Percentiles rank a stretch among this genome's conserved stretches.
Conservation (phyloP, 2,888 invertebrate genomes). For the Chalcis sispes region DNA sequence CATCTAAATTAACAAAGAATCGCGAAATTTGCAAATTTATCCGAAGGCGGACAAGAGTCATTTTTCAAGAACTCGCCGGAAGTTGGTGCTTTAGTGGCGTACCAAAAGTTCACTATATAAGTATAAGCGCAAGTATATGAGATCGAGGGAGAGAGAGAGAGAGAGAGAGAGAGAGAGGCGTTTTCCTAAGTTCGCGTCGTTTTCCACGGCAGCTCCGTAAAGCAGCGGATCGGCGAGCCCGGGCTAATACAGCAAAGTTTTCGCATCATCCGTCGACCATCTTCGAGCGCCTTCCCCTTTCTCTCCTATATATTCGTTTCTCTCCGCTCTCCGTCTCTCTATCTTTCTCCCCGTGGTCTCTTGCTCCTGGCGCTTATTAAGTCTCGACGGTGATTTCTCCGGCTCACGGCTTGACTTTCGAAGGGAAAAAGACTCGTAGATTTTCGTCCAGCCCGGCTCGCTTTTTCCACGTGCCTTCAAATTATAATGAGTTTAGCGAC, state of each 20-base stretch:
- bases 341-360: constrained; percentile 55
- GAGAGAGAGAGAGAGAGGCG: constrained; percentile 46
- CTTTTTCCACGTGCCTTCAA: constrained; percentile 51
- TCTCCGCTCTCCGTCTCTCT: constrained; percentile 27
- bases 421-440: constrained; percentile 50
- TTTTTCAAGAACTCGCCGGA: constrained; percentile 48
- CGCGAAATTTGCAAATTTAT: constrained; percentile 53
- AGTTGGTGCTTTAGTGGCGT: constrained; percentile 48
- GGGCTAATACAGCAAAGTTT: constrained; percentile 75
- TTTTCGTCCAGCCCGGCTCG: constrained; percentile 39
- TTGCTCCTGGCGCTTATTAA: constrained; percentile 73
- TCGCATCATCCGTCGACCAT: constrained; percentile 73
- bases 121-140: neutral
- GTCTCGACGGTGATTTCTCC: constrained; percentile 73
- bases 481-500: constrained; percentile 55
- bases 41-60: constrained; percentile 34
- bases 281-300: constrained; percentile 58
- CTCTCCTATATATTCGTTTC: constrained; percentile 61
- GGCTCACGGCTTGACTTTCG: constrained; percentile 45
- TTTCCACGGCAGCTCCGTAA: constrained; percentile 65
- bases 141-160: neutral
- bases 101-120: constrained; percentile 30
- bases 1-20: constrained; percentile 53
- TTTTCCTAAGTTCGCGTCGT: constrained; percentile 66
- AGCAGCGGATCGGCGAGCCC: constrained; percentile 73